Conservation (phyloP, 2,888 invertebrate genomes). For the Tortrix viridana region DNA sequence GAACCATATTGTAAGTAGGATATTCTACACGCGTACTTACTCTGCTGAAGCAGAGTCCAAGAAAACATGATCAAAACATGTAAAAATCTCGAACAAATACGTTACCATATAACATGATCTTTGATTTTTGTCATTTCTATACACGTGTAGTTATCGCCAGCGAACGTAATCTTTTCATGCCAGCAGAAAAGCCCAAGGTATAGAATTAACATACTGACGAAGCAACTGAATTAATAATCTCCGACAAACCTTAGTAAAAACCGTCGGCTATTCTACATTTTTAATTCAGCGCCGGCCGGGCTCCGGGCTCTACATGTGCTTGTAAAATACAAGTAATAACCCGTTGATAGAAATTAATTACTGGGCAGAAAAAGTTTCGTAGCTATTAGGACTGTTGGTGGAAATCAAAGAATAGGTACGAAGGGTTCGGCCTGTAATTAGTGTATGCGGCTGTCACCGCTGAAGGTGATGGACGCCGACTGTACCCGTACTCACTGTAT, state of each 20-base stretch:
- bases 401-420: constrained; percentile 75
- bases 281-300: constrained; percentile 23
- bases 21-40: too few relatives aligned
- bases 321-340: constrained; percentile 51
- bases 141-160: too few relatives aligned
- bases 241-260: constrained; percentile 19
- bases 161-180: too few relatives aligned
- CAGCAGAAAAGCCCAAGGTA: too few relatives aligned
- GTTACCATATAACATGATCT: too few relatives aligned
- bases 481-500: constrained; percentile 12
- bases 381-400: constrained; percentile 51
- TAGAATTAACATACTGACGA: not conserved
- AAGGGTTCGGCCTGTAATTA: constrained; percentile 74
- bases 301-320: constrained; percentile 16
- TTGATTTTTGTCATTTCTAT: too few relatives aligned
- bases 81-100: too few relatives aligned
- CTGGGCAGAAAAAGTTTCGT: constrained; percentile 55
- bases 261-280: constrained; percentile 29
- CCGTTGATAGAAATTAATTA: constrained; percentile 63
- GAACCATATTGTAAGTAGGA: too few relatives aligned
- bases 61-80: too few relatives aligned
- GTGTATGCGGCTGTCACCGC: constrained; percentile 66
- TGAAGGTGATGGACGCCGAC: constrained; percentile 66
- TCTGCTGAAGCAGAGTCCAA: too few relatives aligned
- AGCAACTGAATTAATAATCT: constrained; percentile 20